Base-by-base conservation (phyloP, 2,797 vertebrate species). In the Vespertilio murinus region DNA sequence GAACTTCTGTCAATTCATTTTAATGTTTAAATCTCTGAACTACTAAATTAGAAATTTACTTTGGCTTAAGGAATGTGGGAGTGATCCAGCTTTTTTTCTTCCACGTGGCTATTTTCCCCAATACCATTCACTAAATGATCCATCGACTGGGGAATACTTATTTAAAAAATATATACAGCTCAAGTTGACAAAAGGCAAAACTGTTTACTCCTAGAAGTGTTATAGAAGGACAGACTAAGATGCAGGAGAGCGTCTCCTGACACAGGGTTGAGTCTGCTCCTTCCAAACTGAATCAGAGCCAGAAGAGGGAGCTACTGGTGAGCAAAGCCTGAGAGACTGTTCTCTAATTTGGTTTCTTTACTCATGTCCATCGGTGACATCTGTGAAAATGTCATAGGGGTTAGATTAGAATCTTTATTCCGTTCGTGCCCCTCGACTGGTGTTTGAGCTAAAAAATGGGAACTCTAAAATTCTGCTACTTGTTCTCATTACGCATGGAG, bases 21-120 rank as follows among this genome's bases (percentile, higher is more conserved):
- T 67, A 54, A 79, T 73, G 54, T 40, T 92, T 95, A 33, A 40
- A 33, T 73, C n/a, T 94, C 80, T 92, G 67, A 71, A 78, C 56
- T 18, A 54, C 52, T 9, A 20, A 22, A 56, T 71, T 79, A 79
- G 38, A 8, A 73, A 83, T 33, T 88, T 92, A 89, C 73, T 84
- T 79, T 89, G 28, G 56, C 40, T 90, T 80, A 69, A 90, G 25
- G 35, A 87, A 54, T 77, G 25, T 25, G 69, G 25, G 20, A 70
- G 38, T 18, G n/a, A 93, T 47, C n/a, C 35, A 93, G 54, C 22
- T 90, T 82, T 69, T 77, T 82, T 77, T 71, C 49, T 87, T 77
- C 38, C 42, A 70, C 65, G 38, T 52, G 56, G 45, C 82, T 49
- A 38, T 5, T 64, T 90, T 81, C 45, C 16, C 69, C 52, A 90